Conservation (phyloP, 2,113 vertebrate species). For the Microtus richardsoni region DNA sequence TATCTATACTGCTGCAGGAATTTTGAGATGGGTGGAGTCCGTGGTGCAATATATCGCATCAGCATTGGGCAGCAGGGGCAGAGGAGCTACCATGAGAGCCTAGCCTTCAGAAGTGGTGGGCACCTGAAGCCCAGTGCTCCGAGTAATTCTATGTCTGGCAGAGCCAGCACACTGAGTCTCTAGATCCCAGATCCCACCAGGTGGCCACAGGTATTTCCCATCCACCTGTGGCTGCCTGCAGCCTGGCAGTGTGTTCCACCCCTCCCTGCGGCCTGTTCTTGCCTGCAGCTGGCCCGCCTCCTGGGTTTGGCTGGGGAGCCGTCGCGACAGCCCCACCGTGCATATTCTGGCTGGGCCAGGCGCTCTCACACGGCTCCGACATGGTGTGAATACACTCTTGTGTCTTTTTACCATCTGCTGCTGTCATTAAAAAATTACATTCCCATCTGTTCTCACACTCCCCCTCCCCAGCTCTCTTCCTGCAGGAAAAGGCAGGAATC, state of each 20-base stretch:
- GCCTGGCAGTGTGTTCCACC: not conserved
- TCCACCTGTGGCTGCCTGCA: constrained; percentile 56
- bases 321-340: not conserved
- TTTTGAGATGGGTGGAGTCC: rapidly evolving
- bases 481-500: constrained; percentile 44
- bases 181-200: not conserved
- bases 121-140: not conserved
- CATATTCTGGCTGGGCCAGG: constrained; percentile 35
- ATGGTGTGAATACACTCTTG: constrained; percentile 79
- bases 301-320: constrained; percentile 24
- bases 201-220: constrained; percentile 3
- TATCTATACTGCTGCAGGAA: not conserved
- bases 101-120: not conserved
- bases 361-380: constrained; percentile 76
- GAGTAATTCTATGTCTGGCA: not conserved
- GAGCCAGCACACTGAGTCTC: not conserved
- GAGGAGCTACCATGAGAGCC: rapidly evolving
- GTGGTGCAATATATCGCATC: rapidly evolving
- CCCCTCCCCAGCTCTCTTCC: constrained; percentile 52
- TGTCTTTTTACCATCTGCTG: constrained; percentile 89
- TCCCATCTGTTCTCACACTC: constrained; percentile 87
- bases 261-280: not conserved
- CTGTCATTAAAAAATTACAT: constrained; percentile 88
- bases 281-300: constrained; percentile 4
- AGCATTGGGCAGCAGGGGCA: not conserved